Evolutionary conservation across 2,113 vertebrate genomes (phyloP), one percentile per base, ranked within the genome.

Genomic region (Apteryx owenii): DNA sequence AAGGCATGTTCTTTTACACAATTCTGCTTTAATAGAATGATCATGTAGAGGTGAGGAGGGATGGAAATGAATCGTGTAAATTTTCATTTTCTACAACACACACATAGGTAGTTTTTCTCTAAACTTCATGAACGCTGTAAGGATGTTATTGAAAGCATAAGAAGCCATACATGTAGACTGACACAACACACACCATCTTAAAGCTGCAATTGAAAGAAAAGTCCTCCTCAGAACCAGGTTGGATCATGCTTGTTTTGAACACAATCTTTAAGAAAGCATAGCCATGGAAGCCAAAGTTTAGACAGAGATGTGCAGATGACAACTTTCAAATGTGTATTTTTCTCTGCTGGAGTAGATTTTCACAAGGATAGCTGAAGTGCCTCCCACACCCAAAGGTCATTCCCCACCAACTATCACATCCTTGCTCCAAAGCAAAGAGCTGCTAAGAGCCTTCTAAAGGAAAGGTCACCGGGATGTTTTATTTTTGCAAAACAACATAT

Each of bases 331-430:
- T 38, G 12, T 3, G 0, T 40, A 3, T 73, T 73, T 5, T 70
- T 18, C 77, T 86, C 14, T 22, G 4, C 23, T 71, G 38, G 18
- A 29, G 9, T 78, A 12, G 31, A 83, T 90, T 46, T 81, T 25
- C 4, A 1, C 13, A 33, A 72, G 51, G 20, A 9, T 60, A 28
- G 36, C 36, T 65, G 36, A 90, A 77, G 48, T 22, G 64, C 12
- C 11, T 92, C 53, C 69, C 1, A 0, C 4, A 46, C 16, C 65
- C 46, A 26, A 21, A 50, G 33, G 40, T 40, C 2, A 0, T 48
- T 89, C 19, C 6, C 8, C 77, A 65, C 25, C 31, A 73, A 69
- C 13, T 77, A 36, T 4, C 25, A 58, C 10, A 15, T 75, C 38
- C 25, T 81, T 92, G 56, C 28, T 76, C 33, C 65, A 65, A 31